Evolutionary conservation across 2,113 vertebrate genomes (phyloP).

Genomic region (Empidonax alnorum): DNA sequence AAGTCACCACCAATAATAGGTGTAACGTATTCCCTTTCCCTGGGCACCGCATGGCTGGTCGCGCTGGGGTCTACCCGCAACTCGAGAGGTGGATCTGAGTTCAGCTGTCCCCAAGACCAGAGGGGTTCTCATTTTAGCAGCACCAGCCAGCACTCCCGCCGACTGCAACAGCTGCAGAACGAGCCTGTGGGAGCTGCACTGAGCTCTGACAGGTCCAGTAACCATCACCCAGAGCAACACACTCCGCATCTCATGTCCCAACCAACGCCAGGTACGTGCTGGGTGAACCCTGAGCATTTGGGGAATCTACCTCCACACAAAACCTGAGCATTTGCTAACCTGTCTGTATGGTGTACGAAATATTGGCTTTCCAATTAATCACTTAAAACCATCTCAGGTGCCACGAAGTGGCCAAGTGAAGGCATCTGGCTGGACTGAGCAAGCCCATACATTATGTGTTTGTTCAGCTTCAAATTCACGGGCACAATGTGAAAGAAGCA

Average conservation of each 20-base stretch:
- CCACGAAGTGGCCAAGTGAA: not conserved
- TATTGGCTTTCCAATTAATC: not conserved
- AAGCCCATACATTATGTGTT: not conserved
- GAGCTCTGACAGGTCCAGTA: not conserved
- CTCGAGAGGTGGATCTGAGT: not conserved
- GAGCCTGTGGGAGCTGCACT: not conserved
- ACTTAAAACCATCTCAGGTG: not conserved
- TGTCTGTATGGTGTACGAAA: not conserved
- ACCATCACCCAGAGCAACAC: not conserved
- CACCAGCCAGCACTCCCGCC: not conserved
- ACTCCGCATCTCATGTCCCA: not conserved
- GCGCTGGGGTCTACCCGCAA: not conserved
- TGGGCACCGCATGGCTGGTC: not conserved
- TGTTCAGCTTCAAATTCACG: not conserved
- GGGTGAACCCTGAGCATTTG: not conserved
- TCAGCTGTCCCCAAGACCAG: not conserved
- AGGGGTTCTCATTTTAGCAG: not conserved
- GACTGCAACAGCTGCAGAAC: not conserved
- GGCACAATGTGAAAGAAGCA: not conserved
- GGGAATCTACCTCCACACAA: not conserved
- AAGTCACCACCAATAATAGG: not conserved
- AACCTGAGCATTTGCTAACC: not conserved
- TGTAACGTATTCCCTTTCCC: not conserved
- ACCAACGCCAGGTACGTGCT: rapidly evolving
- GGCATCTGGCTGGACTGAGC: not conserved